Base-by-base conservation (phyloP, 2,888 invertebrate genomes). In the Hesperia comma region DNA sequence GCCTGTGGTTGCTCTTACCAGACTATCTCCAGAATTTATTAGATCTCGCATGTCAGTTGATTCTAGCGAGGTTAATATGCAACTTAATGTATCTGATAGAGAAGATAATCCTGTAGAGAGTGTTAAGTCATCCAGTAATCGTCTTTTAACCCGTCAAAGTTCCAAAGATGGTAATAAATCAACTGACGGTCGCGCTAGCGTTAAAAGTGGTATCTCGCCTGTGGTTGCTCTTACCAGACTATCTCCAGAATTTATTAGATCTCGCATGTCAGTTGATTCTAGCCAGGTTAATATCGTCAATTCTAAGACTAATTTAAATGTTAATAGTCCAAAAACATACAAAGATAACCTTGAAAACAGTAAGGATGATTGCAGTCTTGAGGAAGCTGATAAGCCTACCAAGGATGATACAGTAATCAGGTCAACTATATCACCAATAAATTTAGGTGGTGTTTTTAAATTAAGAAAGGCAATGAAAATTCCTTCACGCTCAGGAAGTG, bases 381-480 rank as follows among this genome's bases (percentile, higher is more conserved):
- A 26, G 7, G 54, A 60, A 62, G 6, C 15, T 43, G 57, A 43
- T n/a, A 21, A 51, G 46, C 10, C 37, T 14, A 19, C 3, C 10
- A 19, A 40, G 19, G 26, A 68, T 69, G 40, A 33, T n/a, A 40
- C 21, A 17, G 2, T 32, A 40, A 12, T 19, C 4, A 74, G 67
- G 68, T 80, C 84, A 4, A 51, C 74, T 2, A 88, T 88, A 69
- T 87, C 88, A 0, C 88, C 88, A 0, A 79, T 87, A 56, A 81
- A 77, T 69, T 58, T 80, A 4, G 79, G 79, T 2, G 77, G 79
- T 0, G 79, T 80, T 17, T 66, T 74, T 1, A 63, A 68, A 53
- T 4, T 68, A 56, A 72, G 49, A 10, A 51, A 60, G 15, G 43
- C 17, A 8, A 61, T 49, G 6, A 61, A 58, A 12, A 32, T 8